Evolutionary conservation across 2,797 vertebrate genomes (phyloP).

Genomic region (Xenops minutus): DNA sequence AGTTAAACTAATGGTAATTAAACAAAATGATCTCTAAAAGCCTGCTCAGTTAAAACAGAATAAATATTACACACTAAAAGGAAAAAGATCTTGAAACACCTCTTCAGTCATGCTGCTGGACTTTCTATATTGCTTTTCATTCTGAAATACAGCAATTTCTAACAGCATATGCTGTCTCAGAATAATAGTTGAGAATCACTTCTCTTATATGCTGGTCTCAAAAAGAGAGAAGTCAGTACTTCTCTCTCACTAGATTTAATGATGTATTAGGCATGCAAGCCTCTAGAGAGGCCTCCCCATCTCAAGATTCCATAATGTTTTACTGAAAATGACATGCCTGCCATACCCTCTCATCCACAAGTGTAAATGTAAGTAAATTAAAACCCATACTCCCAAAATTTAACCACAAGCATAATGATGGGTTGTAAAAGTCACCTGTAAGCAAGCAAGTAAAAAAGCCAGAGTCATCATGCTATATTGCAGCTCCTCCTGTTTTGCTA

Average conservation of each 20-base stretch:
- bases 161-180: background rate
- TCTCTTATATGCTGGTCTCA: background rate
- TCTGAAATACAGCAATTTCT: background rate
- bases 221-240: background rate
- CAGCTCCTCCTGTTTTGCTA: background rate
- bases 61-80: background rate
- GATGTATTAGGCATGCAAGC: background rate
- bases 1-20: background rate
- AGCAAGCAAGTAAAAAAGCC: constrained; percentile 26
- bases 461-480: background rate
- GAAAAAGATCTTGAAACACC: background rate
- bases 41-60: background rate
- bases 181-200: background rate
- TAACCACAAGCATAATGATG: background rate
- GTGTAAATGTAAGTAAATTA: constrained; percentile 13
- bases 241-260: background rate
- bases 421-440: background rate
- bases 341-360: background rate
- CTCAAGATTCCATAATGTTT: background rate
- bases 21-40: background rate
- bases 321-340: background rate
- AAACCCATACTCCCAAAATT: background rate
- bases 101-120: background rate
- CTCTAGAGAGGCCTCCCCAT: background rate
- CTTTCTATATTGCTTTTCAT: background rate